phyloP scores from a whole-genome alignment of 1,140 invertebrate species.

The Diachasma alloeum region DNA sequence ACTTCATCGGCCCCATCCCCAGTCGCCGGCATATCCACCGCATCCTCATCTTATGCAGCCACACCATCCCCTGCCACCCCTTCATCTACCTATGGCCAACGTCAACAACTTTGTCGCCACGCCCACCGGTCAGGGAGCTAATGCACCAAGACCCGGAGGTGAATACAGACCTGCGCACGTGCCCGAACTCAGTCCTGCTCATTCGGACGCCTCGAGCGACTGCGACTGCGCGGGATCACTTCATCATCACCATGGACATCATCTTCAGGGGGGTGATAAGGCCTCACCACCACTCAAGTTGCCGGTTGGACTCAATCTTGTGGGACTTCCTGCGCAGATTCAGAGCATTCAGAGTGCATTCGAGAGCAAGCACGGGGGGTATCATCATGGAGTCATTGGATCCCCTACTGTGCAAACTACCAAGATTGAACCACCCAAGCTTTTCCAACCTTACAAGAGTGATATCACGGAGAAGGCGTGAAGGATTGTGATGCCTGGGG shows the following conservation, averaged over 20 bases:
- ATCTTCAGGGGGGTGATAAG: conserved; percentile 12
- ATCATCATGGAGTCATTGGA: conserved; percentile 21
- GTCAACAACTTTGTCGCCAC: conserved; percentile 34
- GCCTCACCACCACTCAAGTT: conserved; percentile 30
- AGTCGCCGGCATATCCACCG: conserved; percentile 33
- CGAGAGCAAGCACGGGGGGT: conserved; percentile 35
- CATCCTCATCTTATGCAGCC: conserved; percentile 44
- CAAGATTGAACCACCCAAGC: conserved; percentile 68
- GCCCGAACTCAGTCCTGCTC: conserved; percentile 48
- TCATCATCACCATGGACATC: conserved; percentile 27
- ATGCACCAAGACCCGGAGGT: not conserved
- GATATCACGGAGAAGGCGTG: conserved; percentile 61
- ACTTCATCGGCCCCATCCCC: conserved; percentile 35
- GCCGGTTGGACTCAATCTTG: conserved; percentile 24
- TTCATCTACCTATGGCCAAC: conserved; percentile 41
- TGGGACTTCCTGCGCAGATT: conserved; percentile 34
- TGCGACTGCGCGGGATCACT: conserved; percentile 50
- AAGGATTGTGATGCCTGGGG: not conserved
- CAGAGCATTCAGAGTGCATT: conserved; percentile 33
- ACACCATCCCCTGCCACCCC: conserved; percentile 40
- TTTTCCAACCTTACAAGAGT: conserved; percentile 76
- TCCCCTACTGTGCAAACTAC: conserved; percentile 51
- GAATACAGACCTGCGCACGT: conserved; percentile 33
- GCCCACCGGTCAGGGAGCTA: conserved; percentile 20
- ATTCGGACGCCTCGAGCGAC: conserved; percentile 56